These are phyloP conservation scores for Trichogramma dendrolimi DNA, from an alignment of 2,888 invertebrate species.

Conservation along the genomic window DNA sequence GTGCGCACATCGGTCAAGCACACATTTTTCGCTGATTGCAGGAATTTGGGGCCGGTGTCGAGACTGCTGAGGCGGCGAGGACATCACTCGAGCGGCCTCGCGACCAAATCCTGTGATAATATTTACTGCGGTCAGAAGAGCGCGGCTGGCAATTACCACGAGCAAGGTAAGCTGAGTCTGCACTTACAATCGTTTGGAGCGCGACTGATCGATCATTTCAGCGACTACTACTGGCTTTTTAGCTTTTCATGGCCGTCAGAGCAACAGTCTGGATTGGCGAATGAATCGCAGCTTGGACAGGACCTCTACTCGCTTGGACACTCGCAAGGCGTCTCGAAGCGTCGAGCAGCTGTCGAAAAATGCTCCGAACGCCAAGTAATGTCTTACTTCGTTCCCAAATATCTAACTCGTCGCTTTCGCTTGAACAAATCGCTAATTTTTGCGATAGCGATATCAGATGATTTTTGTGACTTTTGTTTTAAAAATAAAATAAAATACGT, in stretches of 20 bases:
- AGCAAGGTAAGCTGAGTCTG: slow-evolving; percentile 37
- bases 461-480: background rate
- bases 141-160: slow-evolving; percentile 23
- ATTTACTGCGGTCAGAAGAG: slow-evolving; percentile 49
- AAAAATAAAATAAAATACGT: too few species aligned
- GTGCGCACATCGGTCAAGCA: too few species aligned
- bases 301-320: slow-evolving; percentile 37
- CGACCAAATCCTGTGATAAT: slow-evolving; percentile 52
- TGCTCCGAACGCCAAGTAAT: slow-evolving; percentile 40
- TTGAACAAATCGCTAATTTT: background rate
- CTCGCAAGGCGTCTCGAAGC: slow-evolving; percentile 44
- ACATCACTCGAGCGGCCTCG: slow-evolving; percentile 45
- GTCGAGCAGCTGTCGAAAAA: slow-evolving; percentile 46
- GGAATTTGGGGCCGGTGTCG: slow-evolving; percentile 50
- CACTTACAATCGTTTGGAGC: background rate
- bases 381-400: background rate
- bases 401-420: background rate
- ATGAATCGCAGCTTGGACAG: slow-evolving; percentile 40
- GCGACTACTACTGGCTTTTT: background rate
- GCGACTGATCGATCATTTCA: background rate
- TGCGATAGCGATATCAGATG: background rate
- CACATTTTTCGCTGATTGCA: slow-evolving; percentile 16
- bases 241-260: slow-evolving; percentile 41
- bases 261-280: slow-evolving; percentile 48
- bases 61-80: slow-evolving; percentile 47